A percentile compares a stretch with the other conserved stretches of the same genome.
Evolutionary conservation across 2,888 invertebrate species (phyloP).

Genomic region (Drosophila maculinotata): DNA sequence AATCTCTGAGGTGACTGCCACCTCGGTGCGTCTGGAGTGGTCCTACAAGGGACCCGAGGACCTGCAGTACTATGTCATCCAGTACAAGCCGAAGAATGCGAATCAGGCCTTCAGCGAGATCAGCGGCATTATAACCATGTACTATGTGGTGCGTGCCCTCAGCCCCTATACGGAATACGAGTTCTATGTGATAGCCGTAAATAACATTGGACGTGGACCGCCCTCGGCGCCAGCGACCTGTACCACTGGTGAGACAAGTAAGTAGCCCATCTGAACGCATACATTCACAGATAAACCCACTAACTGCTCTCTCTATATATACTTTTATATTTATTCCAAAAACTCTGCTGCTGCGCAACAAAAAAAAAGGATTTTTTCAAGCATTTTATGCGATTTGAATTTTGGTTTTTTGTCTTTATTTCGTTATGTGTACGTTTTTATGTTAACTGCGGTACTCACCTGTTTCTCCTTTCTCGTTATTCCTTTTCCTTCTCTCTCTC

Average conservation of each 20-base stretch:
- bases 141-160: slow-evolving; percentile 94
- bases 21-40: slow-evolving; percentile 97
- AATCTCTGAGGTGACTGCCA: slow-evolving; percentile 96
- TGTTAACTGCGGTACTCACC: slow-evolving; percentile 58
- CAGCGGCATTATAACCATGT: slow-evolving; percentile 96
- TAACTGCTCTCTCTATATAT: slow-evolving; percentile 31
- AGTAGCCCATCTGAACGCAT: slow-evolving; percentile 78
- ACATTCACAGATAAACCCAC: slow-evolving; percentile 31
- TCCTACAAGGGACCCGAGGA: slow-evolving; percentile 95
- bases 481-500: slow-evolving; percentile 33
- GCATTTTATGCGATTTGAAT: slow-evolving; percentile 40
- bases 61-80: slow-evolving; percentile 97
- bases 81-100: slow-evolving; percentile 97
- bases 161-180: slow-evolving; percentile 98
- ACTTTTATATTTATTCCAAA: slow-evolving; percentile 15
- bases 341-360: slow-evolving; percentile 18
- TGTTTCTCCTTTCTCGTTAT: slow-evolving; percentile 61
- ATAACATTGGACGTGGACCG: slow-evolving; percentile 96
- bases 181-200: slow-evolving; percentile 97
- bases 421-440: slow-evolving; percentile 30
- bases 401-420: slow-evolving; percentile 8
- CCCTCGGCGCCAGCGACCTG: slow-evolving; percentile 95
- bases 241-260: slow-evolving; percentile 99
- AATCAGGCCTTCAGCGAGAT: slow-evolving; percentile 96
- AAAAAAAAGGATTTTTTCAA: slow-evolving; percentile 48